Evolutionary conservation across 2,797 vertebrate species (phyloP), one percentile per base, ranked within the genome.

Genomic region (Sebastes aleutianus): DNA sequence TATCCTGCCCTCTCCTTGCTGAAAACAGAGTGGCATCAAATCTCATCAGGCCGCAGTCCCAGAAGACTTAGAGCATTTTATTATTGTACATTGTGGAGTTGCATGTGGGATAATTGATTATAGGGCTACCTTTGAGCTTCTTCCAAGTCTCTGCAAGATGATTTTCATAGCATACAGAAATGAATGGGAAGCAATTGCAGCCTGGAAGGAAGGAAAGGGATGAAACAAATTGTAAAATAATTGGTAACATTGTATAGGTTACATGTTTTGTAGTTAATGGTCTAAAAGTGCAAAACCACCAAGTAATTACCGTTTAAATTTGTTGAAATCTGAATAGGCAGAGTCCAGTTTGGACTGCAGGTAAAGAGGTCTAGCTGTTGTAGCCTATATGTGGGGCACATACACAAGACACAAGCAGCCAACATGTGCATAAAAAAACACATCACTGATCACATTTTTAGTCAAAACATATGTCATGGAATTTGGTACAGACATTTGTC

Each of bases 101-200:
- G 53, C 12, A 36, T 53, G 13, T 57, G 24, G 56, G 47, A 47
- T 32, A 31, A 81, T 27, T 69, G 11, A 18, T 66, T 70, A 54
- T 18, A 9, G 63, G 6, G 0, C 57, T 58, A 43, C 11, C 36
- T 80, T 77, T 5, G 10, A 70, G 16, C 16, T 22, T 27, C 26
- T 53, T 80, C 63, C 29, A 84, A 29, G 77, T 39, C 36, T 29
- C 22, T 69, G 64, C 53, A 53, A 65, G 65, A 68, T 56, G 24
- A 64, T 76, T 73, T 63, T 68, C 3, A n/a, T 13, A 20, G 24
- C 69, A 58, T 43, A 10, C 32, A 34, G 10, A 73, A 66, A 56
- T 78, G 2, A 69, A 43, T 61, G 14, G 47, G 8, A 50, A 24
- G 18, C 53, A 66, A 36, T 14, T 50, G 2, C 4, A 59, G 54